These are phyloP conservation scores for Andrena cerasifolii DNA, from an alignment of 1,140 invertebrate genomes.

Conservation along the genomic window DNA sequence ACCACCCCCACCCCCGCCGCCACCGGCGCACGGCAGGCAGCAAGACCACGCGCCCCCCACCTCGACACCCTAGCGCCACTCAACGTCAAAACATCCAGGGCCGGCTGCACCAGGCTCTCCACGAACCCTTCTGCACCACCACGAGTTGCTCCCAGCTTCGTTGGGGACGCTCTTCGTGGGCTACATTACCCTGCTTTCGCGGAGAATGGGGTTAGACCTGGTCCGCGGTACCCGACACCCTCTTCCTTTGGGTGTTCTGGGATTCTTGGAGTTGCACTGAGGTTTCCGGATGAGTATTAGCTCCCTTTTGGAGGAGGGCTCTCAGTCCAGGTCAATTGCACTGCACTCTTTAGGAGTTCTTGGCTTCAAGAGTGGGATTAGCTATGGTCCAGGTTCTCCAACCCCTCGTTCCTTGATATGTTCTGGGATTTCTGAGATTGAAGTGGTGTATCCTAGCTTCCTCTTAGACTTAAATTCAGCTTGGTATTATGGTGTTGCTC, in stretches of 20 bases:
- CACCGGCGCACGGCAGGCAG: constrained; percentile 83
- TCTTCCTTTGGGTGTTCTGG: not conserved
- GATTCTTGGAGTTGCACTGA: too few relatives aligned
- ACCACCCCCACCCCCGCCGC: constrained; percentile 80
- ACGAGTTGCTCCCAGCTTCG: not conserved
- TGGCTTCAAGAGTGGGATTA: too few relatives aligned
- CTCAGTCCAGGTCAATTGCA: too few relatives aligned
- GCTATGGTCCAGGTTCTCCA: not conserved
- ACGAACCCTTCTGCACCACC: not conserved
- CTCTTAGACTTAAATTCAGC: too few relatives aligned
- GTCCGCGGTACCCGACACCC: not conserved
- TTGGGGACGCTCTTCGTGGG: not conserved
- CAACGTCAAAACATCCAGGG: constrained; percentile 78
- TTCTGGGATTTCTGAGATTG: too few relatives aligned
- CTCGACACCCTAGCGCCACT: constrained; percentile 79
- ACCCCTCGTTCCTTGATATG: not conserved
- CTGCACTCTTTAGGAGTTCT: too few relatives aligned
- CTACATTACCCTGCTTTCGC: constrained; percentile 4
- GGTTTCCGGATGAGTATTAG: not conserved
- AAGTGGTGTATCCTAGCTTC: too few relatives aligned
- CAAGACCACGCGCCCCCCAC: constrained; percentile 83
- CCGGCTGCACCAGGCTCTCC: constrained; percentile 40
- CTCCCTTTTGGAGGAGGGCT: not conserved
- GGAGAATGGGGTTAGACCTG: not conserved
- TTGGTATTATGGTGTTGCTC: too few relatives aligned